Conservation (phyloP, 2,797 vertebrate genomes). For the Pseudomugil tenellus region DNA sequence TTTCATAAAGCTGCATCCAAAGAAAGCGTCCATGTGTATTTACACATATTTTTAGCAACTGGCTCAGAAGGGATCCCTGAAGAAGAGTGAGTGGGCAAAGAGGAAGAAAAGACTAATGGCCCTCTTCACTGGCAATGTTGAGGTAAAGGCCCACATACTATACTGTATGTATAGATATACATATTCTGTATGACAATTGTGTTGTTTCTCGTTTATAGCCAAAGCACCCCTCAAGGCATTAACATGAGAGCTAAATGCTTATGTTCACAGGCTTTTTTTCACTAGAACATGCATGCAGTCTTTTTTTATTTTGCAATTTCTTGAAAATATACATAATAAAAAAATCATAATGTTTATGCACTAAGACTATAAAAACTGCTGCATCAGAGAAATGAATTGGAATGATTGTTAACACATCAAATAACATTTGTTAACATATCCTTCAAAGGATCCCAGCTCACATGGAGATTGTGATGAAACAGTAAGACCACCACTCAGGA, state of each 20-base stretch:
- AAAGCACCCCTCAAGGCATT: constrained; percentile 1
- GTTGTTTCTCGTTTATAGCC: constrained; percentile 27
- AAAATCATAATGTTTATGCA: not conserved
- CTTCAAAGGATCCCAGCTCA: constrained; percentile 59
- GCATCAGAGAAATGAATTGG: constrained; percentile 3
- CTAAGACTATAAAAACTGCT: not conserved
- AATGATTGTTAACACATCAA: not conserved
- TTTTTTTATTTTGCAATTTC: not conserved
- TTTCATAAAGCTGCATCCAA: constrained; percentile 61
- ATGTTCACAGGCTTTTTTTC: constrained; percentile 1
- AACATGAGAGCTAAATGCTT: not conserved
- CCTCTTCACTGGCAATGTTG: constrained; percentile 72
- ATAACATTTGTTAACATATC: constrained; percentile 34
- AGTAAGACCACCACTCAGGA: constrained; percentile 66
- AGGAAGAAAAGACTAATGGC: constrained; percentile 74
- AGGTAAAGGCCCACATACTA: constrained; percentile 65
- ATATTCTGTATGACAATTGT: constrained; percentile 18
- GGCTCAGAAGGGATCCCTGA: constrained; percentile 56
- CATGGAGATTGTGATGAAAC: constrained; percentile 61
- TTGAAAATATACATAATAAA: too few relatives aligned
- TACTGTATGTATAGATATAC: constrained; percentile 2
- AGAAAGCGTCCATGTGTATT: constrained; percentile 57
- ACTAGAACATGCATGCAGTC: not conserved
- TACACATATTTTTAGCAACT: constrained; percentile 70
- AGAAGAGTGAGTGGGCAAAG: constrained; percentile 73